Percentiles rank a stretch among this genome's conserved stretches.
These are phyloP conservation scores for Caenorhabditis sp. DNA, from an alignment of 2,888 invertebrate species.

Conservation along the genomic window DNA sequence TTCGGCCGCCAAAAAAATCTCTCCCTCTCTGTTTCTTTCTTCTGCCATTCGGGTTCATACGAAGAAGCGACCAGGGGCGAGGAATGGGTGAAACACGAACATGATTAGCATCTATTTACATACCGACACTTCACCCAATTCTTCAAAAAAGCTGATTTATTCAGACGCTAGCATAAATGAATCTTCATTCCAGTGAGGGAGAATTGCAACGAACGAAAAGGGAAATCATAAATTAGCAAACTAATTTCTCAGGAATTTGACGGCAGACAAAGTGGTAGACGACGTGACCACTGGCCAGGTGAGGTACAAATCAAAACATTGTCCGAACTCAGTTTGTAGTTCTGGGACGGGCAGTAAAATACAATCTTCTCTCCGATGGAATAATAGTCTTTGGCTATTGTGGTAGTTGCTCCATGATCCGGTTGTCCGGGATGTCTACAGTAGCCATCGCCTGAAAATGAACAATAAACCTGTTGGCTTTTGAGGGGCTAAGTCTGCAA, in stretches of 20 bases:
- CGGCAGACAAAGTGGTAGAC: conserved; percentile 63
- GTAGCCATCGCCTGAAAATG: conserved; percentile 61
- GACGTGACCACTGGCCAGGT: conserved; percentile 65
- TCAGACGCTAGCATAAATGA: conserved; percentile 30
- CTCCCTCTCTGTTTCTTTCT: conserved; percentile 11
- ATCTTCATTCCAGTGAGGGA: conserved; percentile 25
- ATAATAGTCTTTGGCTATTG: conserved; percentile 72
- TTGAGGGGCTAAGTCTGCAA: conserved; percentile 8
- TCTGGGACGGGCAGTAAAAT: conserved; percentile 71
- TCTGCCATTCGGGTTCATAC: conserved; percentile 40
- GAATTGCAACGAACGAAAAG: background rate
- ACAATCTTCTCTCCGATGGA: conserved; percentile 74
- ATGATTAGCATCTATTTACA: conserved; percentile 51
- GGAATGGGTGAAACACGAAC: conserved; percentile 40
- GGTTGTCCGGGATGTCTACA: conserved; percentile 73
- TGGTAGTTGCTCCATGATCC: conserved; percentile 71
- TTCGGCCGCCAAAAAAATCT: conserved; percentile 37
- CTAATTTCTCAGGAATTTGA: conserved; percentile 44
- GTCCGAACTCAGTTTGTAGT: conserved; percentile 70
- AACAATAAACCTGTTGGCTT: conserved; percentile 6
- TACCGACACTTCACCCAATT: conserved; percentile 32
- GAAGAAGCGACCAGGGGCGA: conserved; percentile 1
- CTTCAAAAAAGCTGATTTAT: conserved; percentile 44
- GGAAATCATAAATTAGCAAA: conserved; percentile 36
- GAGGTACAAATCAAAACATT: conserved; percentile 73